Evolutionary conservation across 1,140 invertebrate species (phyloP).

Genomic region (Phortica variegata): DNA sequence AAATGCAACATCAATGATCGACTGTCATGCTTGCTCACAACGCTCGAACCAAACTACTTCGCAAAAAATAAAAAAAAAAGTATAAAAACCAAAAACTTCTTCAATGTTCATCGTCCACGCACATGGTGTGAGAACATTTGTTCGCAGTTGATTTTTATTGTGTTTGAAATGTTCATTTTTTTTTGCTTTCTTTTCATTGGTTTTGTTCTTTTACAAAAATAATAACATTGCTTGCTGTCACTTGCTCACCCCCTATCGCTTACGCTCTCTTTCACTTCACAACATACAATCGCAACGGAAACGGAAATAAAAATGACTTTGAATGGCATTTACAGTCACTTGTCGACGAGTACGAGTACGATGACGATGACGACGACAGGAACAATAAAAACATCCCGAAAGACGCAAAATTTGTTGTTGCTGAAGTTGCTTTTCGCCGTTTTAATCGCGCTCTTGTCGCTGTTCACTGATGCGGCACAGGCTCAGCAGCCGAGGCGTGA

Average conservation of each 20-base stretch:
- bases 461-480: constrained; percentile 35
- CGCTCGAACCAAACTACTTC: too few relatives aligned
- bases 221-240: too few relatives aligned
- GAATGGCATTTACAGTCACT: constrained; percentile 35
- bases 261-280: too few relatives aligned
- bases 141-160: background rate
- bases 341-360: constrained; percentile 20
- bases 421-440: constrained; percentile 33
- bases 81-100: too few relatives aligned
- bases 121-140: too few relatives aligned
- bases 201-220: constrained; percentile 5
- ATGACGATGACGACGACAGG: constrained; percentile 18
- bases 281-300: too few relatives aligned
- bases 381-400: too few relatives aligned
- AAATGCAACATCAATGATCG: constrained; percentile 44
- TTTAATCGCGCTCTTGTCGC: constrained; percentile 48
- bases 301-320: constrained; percentile 51
- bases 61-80: too few relatives aligned
- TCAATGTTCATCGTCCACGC: too few relatives aligned
- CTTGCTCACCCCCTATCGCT: too few relatives aligned
- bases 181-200: constrained; percentile 10
- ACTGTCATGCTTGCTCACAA: constrained; percentile 50
- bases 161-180: background rate
- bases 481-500: constrained; percentile 44
- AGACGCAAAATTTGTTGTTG: too few relatives aligned